Conservation (phyloP, 2,797 vertebrate species). For the Poeciliopsis infans region DNA sequence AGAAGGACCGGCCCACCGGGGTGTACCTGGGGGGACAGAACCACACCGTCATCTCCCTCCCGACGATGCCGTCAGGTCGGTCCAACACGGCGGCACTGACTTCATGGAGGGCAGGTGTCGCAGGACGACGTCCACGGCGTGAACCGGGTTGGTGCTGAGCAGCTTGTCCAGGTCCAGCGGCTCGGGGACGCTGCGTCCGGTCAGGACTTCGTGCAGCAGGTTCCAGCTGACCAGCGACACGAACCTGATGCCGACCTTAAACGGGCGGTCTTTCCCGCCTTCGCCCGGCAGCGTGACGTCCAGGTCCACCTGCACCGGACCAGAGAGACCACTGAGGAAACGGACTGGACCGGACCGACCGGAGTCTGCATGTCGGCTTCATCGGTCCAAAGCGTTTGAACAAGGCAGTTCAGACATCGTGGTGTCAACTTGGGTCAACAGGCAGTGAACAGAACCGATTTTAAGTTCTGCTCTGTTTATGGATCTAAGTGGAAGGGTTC, state of each 20-base stretch:
- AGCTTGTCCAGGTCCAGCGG: constrained; percentile 96
- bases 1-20: constrained; percentile 96
- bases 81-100: constrained; percentile 68
- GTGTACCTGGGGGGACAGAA: constrained; percentile 85
- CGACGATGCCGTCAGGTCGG: too few relatives aligned
- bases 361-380: too few relatives aligned
- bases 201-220: constrained; percentile 95
- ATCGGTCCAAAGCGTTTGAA: too few relatives aligned
- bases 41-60: background rate
- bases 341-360: background rate
- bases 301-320: constrained; percentile 88
- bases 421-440: too few relatives aligned
- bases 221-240: constrained; percentile 98
- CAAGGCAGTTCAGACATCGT: too few relatives aligned
- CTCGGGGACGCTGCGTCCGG: constrained; percentile 86
- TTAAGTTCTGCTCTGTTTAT: too few relatives aligned
- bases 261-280: constrained; percentile 96
- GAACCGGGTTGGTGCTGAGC: constrained; percentile 97
- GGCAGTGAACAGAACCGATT: too few relatives aligned
- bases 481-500: too few relatives aligned
- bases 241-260: constrained; percentile 95
- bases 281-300: constrained; percentile 97
- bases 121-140: constrained; percentile 97
- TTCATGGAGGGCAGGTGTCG: constrained; percentile 99
- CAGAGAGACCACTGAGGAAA: background rate